phyloP scores from a whole-genome alignment of 1,140 invertebrate species.

The Apis mellifera region Amel_HAv3.1 CM009936.2:2158001-2158500 shows the following conservation, averaged over 20 bases:
- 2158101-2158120: background rate
- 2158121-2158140: background rate
- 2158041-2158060: constrained; percentile 13
- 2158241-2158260: constrained; percentile 19
- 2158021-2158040: background rate
- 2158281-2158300: constrained; percentile 1
- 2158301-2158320: too few relatives aligned
- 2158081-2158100: constrained; percentile 39
- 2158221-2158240: constrained; percentile 51
- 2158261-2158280: constrained; percentile 2
- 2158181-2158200: constrained; percentile 14
- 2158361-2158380: background rate
- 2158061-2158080: background rate
- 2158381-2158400: too few relatives aligned
- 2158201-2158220: constrained; percentile 25
- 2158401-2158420: background rate
- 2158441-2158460: too few relatives aligned
- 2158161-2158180: constrained; percentile 1
- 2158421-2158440: too few relatives aligned
- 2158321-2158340: too few relatives aligned
- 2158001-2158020: background rate
- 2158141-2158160: constrained; percentile 41
- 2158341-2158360: background rate
- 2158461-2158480: too few relatives aligned
- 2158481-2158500: too few relatives aligned